Evolutionary conservation across 2,113 vertebrate species (phyloP), one percentile per base, ranked within the genome.

Genomic region (Laticauda laticaudata): DNA sequence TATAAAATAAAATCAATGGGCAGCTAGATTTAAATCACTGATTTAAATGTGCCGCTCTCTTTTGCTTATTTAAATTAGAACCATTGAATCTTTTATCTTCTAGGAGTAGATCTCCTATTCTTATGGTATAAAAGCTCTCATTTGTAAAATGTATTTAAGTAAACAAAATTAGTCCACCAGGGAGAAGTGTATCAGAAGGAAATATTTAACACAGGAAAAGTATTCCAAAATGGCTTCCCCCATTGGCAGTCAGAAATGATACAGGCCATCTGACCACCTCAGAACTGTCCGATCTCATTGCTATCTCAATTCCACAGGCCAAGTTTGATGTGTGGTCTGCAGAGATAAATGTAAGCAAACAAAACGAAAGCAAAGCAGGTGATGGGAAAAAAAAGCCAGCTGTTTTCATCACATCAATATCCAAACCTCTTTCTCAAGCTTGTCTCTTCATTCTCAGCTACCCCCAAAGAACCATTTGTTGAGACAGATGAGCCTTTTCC

Each of bases 401-500:
- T 4, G 87, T 61, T 39, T 45, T 26, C 0, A 34, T 24, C 10
- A 0, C 10, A 39, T 0, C 0, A 59, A 55, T 91, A 43, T 14
- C 48, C 75, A 26, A 54, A 2, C 5, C 23, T 56, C 90, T 43
- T 91, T 26, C 20, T 59, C 88, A 94, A 91, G 29, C 56, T 64
- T n/a, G 21, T 64, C 86, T 93, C 43, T 92, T 86, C 39, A 20
- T 89, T 89, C 48, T 94, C 20, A 75, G 26, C 94, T 93, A 45
- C 75, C 89, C 39, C 48, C 24, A 92, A 95, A 94, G 34, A 53
- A 43, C 94, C 61, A 18, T 86, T 90, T 94, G 57, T 12, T 4
- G 91, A 94, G 92, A 26, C 0, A 1, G 95, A 87, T 23, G 56
- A 11, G 45, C 34, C 6, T 0, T 21, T 48, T 88, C 2, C 0